Conservation (phyloP, 2,113 vertebrate genomes). For the Eleginops maclovinus region DNA sequence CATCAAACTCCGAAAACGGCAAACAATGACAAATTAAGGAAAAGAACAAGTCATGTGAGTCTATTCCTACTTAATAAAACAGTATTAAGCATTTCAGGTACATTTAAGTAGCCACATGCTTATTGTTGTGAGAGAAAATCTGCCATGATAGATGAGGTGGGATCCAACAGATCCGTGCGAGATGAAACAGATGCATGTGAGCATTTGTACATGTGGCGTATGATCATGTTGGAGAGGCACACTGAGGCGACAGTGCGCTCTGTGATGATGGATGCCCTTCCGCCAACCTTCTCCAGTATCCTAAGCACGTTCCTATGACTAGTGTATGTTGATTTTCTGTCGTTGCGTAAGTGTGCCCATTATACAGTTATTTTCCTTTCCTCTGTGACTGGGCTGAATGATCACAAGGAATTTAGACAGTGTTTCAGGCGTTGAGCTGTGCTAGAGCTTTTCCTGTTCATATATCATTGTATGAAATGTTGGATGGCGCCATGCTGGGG, state of each 20-base stretch:
- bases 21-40: slow-evolving; percentile 3
- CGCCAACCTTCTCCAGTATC: slow-evolving; percentile 45
- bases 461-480: slow-evolving; percentile 69
- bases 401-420: slow-evolving; percentile 45
- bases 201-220: slow-evolving; percentile 43
- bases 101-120: background rate
- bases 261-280: slow-evolving; percentile 66
- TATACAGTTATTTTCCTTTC: slow-evolving; percentile 31
- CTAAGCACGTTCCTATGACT: slow-evolving; percentile 45
- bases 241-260: slow-evolving; percentile 38
- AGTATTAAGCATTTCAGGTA: background rate
- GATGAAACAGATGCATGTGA: slow-evolving; percentile 43
- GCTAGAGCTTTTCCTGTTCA: slow-evolving; percentile 61
- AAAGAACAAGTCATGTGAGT: background rate
- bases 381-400: slow-evolving; percentile 39
- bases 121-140: slow-evolving; percentile 1
- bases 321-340: slow-evolving; percentile 44
- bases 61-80: background rate
- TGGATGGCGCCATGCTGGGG: slow-evolving; percentile 52
- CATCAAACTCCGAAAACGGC: background rate
- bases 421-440: slow-evolving; percentile 49
- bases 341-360: slow-evolving; percentile 50
- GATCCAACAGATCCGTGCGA: slow-evolving; percentile 34
- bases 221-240: slow-evolving; percentile 41
- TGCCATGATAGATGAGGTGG: slow-evolving; percentile 44